Evolutionary conservation across 1,140 invertebrate genomes (phyloP), one percentile per base, ranked within the genome.

Genomic region (Drosophila malerkotliana): DNA sequence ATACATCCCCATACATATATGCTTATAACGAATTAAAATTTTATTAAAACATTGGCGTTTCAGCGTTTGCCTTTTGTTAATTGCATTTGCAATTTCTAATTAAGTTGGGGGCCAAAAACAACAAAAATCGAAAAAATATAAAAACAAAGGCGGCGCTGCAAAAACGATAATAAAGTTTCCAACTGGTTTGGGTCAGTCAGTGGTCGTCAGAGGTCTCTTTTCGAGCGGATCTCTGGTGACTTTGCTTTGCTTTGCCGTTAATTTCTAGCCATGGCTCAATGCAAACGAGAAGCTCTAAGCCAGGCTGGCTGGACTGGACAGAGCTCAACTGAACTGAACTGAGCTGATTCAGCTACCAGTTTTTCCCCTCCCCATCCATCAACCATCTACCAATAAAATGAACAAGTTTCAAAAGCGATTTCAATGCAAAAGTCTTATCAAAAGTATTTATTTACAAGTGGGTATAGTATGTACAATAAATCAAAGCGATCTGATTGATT

Each of bases 51-150:
- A 69, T 78, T 82, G 62, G 63, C 63, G 57, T 69, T 69, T 74
- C 49, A 32, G 49, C 54, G 54, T 62, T 77, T 69, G 67, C 41
- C 18, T 72, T 63, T 73, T 72, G 73, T 87, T 87, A 87, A 85
- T 85, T 82, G 66, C 83, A 75, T 87, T 87, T 79, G 83, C 82
- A 88, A 87, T 87, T 87, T 87, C 82, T 87, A 87, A 85, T 85
- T 85, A 87, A 87, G 74, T 64, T 74, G 39, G 34, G 66, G 49
- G 34, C 59, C 79, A 78, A 74, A 74, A 82, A 55, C 18, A 51
- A 49, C 55, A 54, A 37, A 59, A 37, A 2, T 15, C n/a, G n/a
- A 45, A 28, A 51, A 37, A 57, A 56, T 26, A 18, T 39, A 53
- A 71, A 49, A 47, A 79, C 24, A 39, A 63, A 64, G 8, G 48